phyloP scores from a whole-genome alignment of 1,140 invertebrate species.

The Mercenaria mercenaria region DNA sequence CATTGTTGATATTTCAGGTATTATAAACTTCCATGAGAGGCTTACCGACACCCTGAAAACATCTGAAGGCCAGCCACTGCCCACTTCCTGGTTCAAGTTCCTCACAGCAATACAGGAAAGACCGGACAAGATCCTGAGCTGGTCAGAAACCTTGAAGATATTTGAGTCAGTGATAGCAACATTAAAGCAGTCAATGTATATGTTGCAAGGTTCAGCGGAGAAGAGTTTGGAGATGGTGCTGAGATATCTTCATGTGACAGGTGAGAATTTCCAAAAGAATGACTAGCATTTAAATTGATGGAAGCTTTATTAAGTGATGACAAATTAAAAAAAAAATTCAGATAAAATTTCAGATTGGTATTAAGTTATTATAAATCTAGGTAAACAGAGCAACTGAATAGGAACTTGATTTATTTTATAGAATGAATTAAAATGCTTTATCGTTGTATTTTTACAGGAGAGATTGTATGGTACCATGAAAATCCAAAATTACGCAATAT shows the following conservation, averaged over 20 bases:
- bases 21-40: constrained; percentile 60
- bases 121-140: constrained; percentile 74
- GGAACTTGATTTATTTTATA: no score
- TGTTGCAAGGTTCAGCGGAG: constrained; percentile 77
- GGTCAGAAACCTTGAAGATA: constrained; percentile 73
- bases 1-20: constrained; percentile 65
- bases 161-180: constrained; percentile 76
- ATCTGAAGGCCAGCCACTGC: constrained; percentile 74
- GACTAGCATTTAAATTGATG: no score
- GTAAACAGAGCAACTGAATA: no score
- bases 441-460: constrained; percentile 62
- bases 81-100: constrained; percentile 80
- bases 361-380: no score
- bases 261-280: no score
- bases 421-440: no score
- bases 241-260: constrained; percentile 81
- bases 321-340: no score
- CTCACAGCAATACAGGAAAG: constrained; percentile 75
- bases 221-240: constrained; percentile 79
- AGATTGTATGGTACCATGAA: constrained; percentile 83
- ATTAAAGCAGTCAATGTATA: constrained; percentile 77
- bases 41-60: constrained; percentile 69
- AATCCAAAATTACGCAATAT: constrained; percentile 78
- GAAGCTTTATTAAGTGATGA: no score
- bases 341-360: no score